A percentile compares a stretch with the other conserved stretches of the same genome.
phyloP scores from a whole-genome alignment of 2,113 vertebrate genomes.

The Paraplagusia blochii region DNA sequence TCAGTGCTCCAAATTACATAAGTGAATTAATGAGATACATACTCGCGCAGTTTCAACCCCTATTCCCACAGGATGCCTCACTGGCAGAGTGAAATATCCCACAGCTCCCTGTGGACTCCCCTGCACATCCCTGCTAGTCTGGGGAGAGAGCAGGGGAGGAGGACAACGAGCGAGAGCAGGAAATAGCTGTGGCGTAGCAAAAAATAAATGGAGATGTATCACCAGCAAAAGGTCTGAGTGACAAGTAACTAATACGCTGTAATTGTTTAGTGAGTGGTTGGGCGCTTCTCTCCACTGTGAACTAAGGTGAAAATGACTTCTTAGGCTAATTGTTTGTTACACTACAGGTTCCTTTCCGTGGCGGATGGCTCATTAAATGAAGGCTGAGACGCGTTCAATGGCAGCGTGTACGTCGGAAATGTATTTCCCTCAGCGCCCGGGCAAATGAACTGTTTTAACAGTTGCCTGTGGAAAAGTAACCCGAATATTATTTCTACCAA shows the following conservation, averaged over 20 bases:
- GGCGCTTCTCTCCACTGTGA: constrained; percentile 46
- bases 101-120: constrained; percentile 67
- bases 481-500: constrained; percentile 54
- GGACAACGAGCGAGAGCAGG: constrained; percentile 18
- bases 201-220: constrained; percentile 69
- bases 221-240: constrained; percentile 70
- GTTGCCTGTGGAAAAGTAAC: constrained; percentile 43
- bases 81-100: constrained; percentile 73
- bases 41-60: constrained; percentile 67
- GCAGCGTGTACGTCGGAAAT: constrained; percentile 20
- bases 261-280: constrained; percentile 65
- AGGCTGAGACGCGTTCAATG: constrained; percentile 33
- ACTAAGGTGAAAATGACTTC: constrained; percentile 58
- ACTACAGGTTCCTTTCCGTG: constrained; percentile 34
- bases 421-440: constrained; percentile 46
- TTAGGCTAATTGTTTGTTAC: constrained; percentile 51
- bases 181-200: constrained; percentile 49
- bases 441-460: constrained; percentile 25
- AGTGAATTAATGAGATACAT: constrained; percentile 79
- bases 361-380: constrained; percentile 59
- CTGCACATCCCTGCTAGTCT: constrained; percentile 62
- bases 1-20: constrained; percentile 79
- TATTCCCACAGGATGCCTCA: constrained; percentile 73
- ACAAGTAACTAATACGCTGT: constrained; percentile 69
- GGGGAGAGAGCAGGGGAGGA: constrained; percentile 50